These are phyloP conservation scores for Danio tinwini DNA, from an alignment of 2,797 vertebrate species.

Conservation along the genomic window DNA sequence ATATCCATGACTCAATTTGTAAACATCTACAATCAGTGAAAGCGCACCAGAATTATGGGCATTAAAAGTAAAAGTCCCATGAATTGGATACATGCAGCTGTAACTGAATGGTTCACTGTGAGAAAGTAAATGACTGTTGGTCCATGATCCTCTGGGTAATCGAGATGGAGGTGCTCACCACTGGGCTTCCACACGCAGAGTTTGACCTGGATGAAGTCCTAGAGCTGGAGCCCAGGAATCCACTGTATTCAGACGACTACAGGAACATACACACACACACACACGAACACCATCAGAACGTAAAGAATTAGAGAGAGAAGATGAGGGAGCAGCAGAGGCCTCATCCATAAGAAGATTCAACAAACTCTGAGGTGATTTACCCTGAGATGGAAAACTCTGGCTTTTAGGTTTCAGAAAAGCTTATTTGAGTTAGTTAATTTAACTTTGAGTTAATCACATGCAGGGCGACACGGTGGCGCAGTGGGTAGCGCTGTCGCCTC, in stretches of 20 bases:
- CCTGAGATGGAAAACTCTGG: too few relatives aligned
- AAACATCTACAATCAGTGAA: not conserved
- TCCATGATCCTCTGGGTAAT: conserved; percentile 15
- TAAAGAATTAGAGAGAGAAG: not conserved
- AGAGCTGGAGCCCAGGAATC: conserved; percentile 86
- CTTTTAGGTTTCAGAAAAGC: too few relatives aligned
- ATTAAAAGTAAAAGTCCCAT: not conserved
- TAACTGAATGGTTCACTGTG: not conserved
- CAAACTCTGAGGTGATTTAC: too few relatives aligned
- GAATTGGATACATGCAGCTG: not conserved
- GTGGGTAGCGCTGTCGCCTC: too few relatives aligned
- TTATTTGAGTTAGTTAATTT: too few relatives aligned
- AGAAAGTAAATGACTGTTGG: not conserved
- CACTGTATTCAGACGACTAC: conserved; percentile 88
- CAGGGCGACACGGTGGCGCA: too few relatives aligned
- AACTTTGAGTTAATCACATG: too few relatives aligned
- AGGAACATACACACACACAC: not conserved
- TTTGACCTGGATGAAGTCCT: conserved; percentile 90
- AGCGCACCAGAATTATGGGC: not conserved
- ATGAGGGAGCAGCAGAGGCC: not conserved
- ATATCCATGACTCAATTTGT: not conserved
- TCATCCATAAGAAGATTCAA: too few relatives aligned
- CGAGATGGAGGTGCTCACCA: conserved; percentile 84
- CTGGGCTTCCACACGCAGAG: conserved; percentile 91
- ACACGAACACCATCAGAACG: not conserved